Percentiles rank a stretch among this genome's conserved stretches.
Conservation (phyloP, 2,888 invertebrate species). For the Leistus spinibarbis region DNA sequence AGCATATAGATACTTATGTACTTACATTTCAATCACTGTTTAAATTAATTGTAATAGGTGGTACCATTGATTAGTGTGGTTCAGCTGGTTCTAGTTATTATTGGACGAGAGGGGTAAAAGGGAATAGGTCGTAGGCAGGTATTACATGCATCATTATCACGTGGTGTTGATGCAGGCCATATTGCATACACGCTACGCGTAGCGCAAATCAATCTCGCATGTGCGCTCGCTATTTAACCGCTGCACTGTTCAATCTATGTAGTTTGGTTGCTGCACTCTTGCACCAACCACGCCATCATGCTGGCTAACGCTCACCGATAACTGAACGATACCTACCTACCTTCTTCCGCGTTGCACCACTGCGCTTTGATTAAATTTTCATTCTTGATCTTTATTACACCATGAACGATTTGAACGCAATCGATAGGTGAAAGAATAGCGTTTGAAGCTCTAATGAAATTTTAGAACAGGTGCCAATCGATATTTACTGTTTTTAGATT, state of each 20-base stretch:
- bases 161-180: background rate
- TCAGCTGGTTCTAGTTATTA: background rate
- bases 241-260: constrained; percentile 1
- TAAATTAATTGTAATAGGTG: background rate
- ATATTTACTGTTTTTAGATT: background rate
- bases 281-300: background rate
- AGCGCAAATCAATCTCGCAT: constrained; percentile 32
- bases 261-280: background rate
- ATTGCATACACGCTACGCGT: constrained; percentile 18
- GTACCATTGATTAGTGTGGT: background rate
- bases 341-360: background rate
- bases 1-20: background rate
- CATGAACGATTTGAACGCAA: background rate
- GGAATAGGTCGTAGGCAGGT: background rate
- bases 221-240: constrained; percentile 21
- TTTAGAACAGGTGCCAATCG: background rate
- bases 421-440: background rate
- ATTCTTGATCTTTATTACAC: constrained; percentile 1
- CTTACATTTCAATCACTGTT: background rate
- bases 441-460: background rate
- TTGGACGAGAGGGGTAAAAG: background rate
- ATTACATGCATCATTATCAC: constrained; percentile 31
- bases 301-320: background rate
- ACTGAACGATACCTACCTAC: constrained; percentile 3
- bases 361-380: constrained; percentile 9